Base-by-base conservation (phyloP, 2,797 vertebrate genomes). In the Streptopelia turtur region DNA sequence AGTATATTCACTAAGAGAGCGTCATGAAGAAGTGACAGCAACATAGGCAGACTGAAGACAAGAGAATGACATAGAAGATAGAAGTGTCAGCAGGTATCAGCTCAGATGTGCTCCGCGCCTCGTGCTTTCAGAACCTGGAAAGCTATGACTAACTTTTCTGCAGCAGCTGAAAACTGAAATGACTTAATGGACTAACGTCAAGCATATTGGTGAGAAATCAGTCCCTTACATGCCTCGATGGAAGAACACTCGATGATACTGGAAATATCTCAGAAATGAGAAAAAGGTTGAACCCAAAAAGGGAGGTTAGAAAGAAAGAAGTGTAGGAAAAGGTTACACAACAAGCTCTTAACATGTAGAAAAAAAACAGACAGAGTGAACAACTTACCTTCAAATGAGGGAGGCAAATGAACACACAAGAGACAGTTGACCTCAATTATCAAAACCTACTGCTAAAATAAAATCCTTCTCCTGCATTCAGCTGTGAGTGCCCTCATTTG, bases 361-460 rank as follows among this genome's bases (percentile, higher is more conserved):
- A 64, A 61, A 82, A 45, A 80, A 27, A 77, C n/a, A n/a, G n/a
- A 37, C 55, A 41, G 68, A 90, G 18, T 9, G 45, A 89, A 85
- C 25, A 83, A 56, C 14, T 53, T 70, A 68, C 35, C 41, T 90
- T 80, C 72, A 82, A 75, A 83, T 10, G 30, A 72, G 41, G 21
- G 13, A 82, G 56, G 37, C 56, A 78, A 81, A 90, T 0, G 23
- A 89, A 92, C 37, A 91, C 92, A 61, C 76, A 78, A 39, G 95
- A 84, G 94, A 94, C 56, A 43, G 8, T 0, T 70, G 91, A 45
- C 95, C 91, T 93, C 53, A 96, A 94, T 96, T 94, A 89, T 14
- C 53, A 77, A 66, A 84, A 84, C 84, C 61, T 79, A 86, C 76
- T 65, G 17, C 90, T 93, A 93, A 92, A 95, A 94, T 95, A 90